Evolutionary conservation across 2,797 vertebrate genomes (phyloP).

Genomic region (Aythya fuligula): DNA sequence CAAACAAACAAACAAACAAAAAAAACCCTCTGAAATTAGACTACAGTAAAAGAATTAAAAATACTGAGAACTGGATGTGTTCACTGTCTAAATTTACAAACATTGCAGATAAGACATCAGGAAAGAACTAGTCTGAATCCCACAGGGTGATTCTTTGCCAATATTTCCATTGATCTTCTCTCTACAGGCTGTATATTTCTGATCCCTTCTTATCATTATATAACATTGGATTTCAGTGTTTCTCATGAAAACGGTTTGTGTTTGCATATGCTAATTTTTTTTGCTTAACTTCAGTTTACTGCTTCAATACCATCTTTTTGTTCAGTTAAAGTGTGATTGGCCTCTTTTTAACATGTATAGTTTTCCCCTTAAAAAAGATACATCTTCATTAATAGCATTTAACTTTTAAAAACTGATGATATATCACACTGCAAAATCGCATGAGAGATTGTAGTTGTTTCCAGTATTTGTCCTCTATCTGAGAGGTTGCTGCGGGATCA

Average conservation of each 20-base stretch:
- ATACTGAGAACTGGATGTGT: neutral
- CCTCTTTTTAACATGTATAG: neutral
- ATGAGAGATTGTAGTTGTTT: neutral
- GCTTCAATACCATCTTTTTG: neutral
- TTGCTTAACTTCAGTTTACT: neutral
- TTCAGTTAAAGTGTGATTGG: neutral
- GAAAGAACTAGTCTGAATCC: neutral
- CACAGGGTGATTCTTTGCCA: neutral
- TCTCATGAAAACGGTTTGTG: neutral
- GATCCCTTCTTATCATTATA: neutral
- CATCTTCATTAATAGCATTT: neutral
- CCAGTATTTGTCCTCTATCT: neutral
- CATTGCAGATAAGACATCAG: neutral
- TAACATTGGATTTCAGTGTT: neutral
- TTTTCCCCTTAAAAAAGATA: neutral
- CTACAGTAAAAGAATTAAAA: neutral
- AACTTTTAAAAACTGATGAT: neutral
- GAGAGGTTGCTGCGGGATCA: neutral
- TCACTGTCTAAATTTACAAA: neutral
- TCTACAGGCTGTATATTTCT: neutral
- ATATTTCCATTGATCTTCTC: neutral
- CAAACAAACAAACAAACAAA: neutral
- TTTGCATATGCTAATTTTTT: neutral
- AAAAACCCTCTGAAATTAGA: neutral
- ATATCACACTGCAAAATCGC: neutral